Evolutionary conservation across 2,113 vertebrate genomes (phyloP).

Genomic region (Laticauda laticaudata): DNA sequence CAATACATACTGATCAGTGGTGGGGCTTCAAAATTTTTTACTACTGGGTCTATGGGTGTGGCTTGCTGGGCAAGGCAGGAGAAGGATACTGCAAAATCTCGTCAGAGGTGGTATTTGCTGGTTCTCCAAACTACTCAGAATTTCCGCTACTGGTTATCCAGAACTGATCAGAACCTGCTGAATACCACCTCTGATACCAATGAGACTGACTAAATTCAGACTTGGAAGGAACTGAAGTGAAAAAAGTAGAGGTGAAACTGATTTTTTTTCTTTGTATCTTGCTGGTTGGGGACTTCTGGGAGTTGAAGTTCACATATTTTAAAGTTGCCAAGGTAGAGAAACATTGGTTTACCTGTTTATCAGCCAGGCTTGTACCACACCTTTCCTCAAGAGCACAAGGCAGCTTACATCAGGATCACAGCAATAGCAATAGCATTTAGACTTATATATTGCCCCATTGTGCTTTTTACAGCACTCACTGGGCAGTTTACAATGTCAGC

Average conservation of each 20-base stretch:
- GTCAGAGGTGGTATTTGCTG: too few relatives aligned
- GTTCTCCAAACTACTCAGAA: too few relatives aligned
- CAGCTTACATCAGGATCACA: not conserved
- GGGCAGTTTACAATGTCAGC: not conserved
- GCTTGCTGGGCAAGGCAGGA: too few relatives aligned
- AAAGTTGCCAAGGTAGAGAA: not conserved
- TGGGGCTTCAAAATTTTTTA: too few relatives aligned
- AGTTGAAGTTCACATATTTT: not conserved
- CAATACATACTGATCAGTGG: not conserved
- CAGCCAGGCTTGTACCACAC: not conserved
- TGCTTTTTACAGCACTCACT: not conserved
- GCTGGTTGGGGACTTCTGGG: not conserved
- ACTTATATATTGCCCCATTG: not conserved
- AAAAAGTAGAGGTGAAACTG: not conserved
- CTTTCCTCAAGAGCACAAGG: not conserved
- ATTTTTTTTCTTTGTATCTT: not conserved
- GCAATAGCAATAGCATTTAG: not conserved
- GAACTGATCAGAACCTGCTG: too few relatives aligned
- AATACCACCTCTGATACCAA: too few relatives aligned
- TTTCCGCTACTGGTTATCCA: too few relatives aligned
- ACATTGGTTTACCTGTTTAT: not conserved
- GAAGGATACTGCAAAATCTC: too few relatives aligned
- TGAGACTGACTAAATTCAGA: not conserved
- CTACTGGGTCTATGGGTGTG: too few relatives aligned
- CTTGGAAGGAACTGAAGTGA: not conserved